Evolutionary conservation across 2,888 invertebrate species (phyloP), one percentile per base, ranked within the genome.

Genomic region (Agrotis puta): DNA sequence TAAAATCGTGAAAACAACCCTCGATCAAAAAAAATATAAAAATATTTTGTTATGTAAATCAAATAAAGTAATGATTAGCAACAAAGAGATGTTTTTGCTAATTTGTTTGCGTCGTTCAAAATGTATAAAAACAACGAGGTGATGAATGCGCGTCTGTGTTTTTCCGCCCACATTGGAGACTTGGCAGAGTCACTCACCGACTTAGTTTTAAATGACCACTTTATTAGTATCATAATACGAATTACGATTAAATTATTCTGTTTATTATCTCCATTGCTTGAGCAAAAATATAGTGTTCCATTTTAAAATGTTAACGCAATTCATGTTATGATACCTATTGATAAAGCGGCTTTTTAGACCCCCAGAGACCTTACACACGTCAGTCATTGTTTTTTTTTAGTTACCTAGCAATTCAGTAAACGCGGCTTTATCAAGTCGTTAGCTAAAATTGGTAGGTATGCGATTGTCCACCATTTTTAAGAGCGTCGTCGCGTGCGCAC

Each of bases 401-500:
- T 24, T 24, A 57, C 16, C 9, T 45, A 9, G 3, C 4, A 13
- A 57, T 51, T 27, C 57, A 6, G 43, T 64, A 20, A 79, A 74
- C 51, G 9, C 54, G 27, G 53, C 69, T 39, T 79, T 64, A 69
- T 22, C 39, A 16, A 45, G 27, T 51, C 13, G 39, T 53, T 53
- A 67, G 18, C 53, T 51, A 70, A 63, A 53, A 18, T 6, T 51
- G 43, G 56, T 43, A n/a, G 64, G 58, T 58, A 65, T 75, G 64
- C 70, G 68, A 39, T n/a, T 71, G 47, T 53, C 65, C 51, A 69
- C 56, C 53, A 65, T 70, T 68, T 79, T 64, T 64, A 54, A 69
- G 65, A 75, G 13, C 39, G 59, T 79, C 45, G 56, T 79, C 59
- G 80, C 76, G 76, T 79, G 79, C 65, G 45, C 65, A 68, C 13